Conservation (phyloP, 2,113 vertebrate genomes). For the Bettongia penicillata region DNA sequence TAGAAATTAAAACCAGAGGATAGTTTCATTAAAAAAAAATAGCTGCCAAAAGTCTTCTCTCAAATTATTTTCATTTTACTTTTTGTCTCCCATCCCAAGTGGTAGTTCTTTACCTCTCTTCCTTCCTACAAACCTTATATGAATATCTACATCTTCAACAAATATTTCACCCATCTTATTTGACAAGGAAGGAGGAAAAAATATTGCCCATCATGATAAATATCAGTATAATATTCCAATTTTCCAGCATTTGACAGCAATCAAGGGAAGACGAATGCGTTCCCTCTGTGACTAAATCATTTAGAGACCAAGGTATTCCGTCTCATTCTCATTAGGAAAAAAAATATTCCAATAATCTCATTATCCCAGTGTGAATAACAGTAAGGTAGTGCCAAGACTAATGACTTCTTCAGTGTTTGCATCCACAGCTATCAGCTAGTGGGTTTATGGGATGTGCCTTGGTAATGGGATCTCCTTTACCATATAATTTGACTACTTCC, state of each 20-base stretch:
- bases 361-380: conserved; percentile 90
- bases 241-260: conserved; percentile 91
- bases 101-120: conserved; percentile 43
- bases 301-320: conserved; percentile 89
- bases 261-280: conserved; percentile 90
- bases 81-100: not conserved
- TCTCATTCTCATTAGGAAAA: conserved; percentile 92
- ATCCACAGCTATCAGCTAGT: conserved; percentile 78
- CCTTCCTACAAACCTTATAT: conserved; percentile 47
- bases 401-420: conserved; percentile 81
- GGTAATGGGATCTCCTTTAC: conserved; percentile 32
- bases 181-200: conserved; percentile 80
- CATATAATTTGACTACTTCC: not conserved
- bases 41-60: conserved; percentile 42
- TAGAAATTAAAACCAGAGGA: conserved; percentile 50
- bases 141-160: conserved; percentile 28
- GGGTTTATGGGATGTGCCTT: conserved; percentile 54
- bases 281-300: conserved; percentile 89
- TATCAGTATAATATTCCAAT: conserved; percentile 88
- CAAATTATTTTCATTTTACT: conserved; percentile 15
- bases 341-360: conserved; percentile 91
- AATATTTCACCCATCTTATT: conserved; percentile 68
- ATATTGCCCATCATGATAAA: conserved; percentile 88
- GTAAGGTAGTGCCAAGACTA: conserved; percentile 88
- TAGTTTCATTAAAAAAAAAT: conserved; percentile 14